These are phyloP conservation scores for Gymnobelideus leadbeateri DNA, from an alignment of 2,113 vertebrate genomes.

Conservation along the genomic window DNA sequence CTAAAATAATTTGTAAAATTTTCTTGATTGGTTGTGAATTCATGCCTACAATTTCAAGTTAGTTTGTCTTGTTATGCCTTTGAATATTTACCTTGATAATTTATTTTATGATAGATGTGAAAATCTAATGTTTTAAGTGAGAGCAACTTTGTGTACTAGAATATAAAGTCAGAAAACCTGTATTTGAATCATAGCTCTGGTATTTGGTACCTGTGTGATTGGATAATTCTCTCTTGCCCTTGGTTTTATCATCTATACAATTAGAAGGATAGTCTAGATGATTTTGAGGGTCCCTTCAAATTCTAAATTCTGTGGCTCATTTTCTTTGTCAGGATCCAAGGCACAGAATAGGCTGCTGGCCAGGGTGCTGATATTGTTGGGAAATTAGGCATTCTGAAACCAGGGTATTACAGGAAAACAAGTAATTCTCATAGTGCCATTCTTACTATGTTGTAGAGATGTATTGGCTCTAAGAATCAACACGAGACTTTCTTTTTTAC, in stretches of 20 bases:
- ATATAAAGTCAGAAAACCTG: not conserved
- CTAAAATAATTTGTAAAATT: not conserved
- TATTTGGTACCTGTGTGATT: no score
- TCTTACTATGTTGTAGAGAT: no score
- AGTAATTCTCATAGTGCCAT: no score
- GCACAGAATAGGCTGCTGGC: no score
- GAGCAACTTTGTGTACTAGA: not conserved
- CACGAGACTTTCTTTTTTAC: no score
- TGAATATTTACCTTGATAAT: not conserved
- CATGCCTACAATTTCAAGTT: not conserved
- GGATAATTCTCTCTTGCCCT: not conserved
- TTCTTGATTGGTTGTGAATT: not conserved
- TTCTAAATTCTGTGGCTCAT: not conserved
- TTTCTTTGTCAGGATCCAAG: no score
- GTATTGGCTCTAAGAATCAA: no score
- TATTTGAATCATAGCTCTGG: no score
- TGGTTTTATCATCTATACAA: not conserved
- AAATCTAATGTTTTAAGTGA: not conserved
- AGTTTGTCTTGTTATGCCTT: not conserved
- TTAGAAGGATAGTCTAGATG: not conserved
- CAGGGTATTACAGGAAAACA: no score
- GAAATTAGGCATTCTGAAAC: no score
- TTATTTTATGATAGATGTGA: not conserved
- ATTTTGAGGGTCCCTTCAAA: not conserved
- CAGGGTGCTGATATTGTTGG: no score